A percentile compares a stretch with the other conserved stretches of the same genome.
Conservation (phyloP, 2,888 invertebrate species). For the Acronicta psi region DNA sequence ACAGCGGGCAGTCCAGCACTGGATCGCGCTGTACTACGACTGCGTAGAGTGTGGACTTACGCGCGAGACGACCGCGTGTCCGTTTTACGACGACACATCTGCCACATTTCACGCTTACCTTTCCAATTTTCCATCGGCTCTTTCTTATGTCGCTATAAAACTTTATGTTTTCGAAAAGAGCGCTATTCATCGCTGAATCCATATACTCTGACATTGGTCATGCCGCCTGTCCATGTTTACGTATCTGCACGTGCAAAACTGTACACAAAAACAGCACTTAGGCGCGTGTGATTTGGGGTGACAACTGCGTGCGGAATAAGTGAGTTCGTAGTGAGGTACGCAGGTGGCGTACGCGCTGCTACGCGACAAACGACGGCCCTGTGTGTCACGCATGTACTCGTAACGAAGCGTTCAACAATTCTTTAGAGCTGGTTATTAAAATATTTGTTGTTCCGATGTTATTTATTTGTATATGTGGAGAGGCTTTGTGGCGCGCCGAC, state of each 20-base stretch:
- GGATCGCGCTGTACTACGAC: not conserved
- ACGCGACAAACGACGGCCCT: constrained; percentile 62
- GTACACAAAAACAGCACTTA: constrained; percentile 57
- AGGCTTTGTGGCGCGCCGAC: constrained; percentile 82
- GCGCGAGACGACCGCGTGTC: constrained; percentile 42
- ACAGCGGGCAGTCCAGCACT: constrained; percentile 6
- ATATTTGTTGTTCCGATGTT: constrained; percentile 88
- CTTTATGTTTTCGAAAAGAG: constrained; percentile 81
- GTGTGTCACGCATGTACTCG: constrained; percentile 77
- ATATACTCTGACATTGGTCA: constrained; percentile 80
- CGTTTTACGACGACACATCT: constrained; percentile 77
- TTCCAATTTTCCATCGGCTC: constrained; percentile 83
- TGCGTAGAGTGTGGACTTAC: constrained; percentile 3
- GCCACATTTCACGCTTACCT: constrained; percentile 85
- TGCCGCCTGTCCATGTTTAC: constrained; percentile 74
- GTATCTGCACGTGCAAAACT: constrained; percentile 55
- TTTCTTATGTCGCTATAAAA: constrained; percentile 81
- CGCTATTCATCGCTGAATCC: constrained; percentile 73
- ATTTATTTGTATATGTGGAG: constrained; percentile 86
- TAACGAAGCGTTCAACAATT: constrained; percentile 83
- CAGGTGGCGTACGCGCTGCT: constrained; percentile 67
- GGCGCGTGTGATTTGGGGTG: constrained; percentile 38
- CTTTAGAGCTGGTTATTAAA: constrained; percentile 87
- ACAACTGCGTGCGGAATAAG: constrained; percentile 44
- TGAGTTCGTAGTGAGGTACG: constrained; percentile 53